Evolutionary conservation across 2,113 vertebrate genomes (phyloP).

Genomic region (Hippoglossus stenolepis): DNA sequence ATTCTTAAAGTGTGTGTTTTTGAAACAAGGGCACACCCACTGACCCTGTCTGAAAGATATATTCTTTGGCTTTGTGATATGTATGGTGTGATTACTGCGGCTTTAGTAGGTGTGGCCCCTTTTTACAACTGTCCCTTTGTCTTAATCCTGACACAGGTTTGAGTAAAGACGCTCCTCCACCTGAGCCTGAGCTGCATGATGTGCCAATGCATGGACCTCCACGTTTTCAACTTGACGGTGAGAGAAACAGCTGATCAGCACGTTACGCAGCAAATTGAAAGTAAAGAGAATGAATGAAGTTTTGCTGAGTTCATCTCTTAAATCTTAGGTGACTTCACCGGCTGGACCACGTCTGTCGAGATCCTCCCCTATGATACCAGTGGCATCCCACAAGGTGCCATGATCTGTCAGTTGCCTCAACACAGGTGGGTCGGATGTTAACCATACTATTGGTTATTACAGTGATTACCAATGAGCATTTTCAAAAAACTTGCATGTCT

Average conservation of each 20-base stretch:
- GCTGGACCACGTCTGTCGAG: constrained; percentile 82
- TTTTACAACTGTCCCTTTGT: constrained; percentile 28
- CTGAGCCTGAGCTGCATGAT: constrained; percentile 65
- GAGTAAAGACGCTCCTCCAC: constrained; percentile 69
- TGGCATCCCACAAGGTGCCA: constrained; percentile 69
- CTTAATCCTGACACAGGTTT: constrained; percentile 52
- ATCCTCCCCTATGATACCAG: constrained; percentile 74
- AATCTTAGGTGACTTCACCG: constrained; percentile 82
- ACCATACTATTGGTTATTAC: neutral
- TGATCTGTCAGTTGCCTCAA: constrained; percentile 68
- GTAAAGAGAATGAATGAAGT: neutral
- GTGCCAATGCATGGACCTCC: constrained; percentile 61
- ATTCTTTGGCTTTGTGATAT: constrained; percentile 1
- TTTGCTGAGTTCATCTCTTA: neutral
- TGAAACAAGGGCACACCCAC: constrained; percentile 23
- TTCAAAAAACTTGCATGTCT: neutral
- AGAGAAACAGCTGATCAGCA: neutral
- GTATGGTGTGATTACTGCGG: constrained; percentile 11
- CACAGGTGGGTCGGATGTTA: constrained; percentile 67
- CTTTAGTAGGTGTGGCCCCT: constrained; percentile 20
- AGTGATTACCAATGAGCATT: neutral
- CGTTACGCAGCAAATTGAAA: neutral
- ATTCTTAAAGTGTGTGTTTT: neutral
- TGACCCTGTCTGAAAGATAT: constrained; percentile 8
- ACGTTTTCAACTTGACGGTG: constrained; percentile 72